Evolutionary conservation across 2,113 vertebrate species (phyloP).

Genomic region (Tragelaphus strepsiceros): DNA sequence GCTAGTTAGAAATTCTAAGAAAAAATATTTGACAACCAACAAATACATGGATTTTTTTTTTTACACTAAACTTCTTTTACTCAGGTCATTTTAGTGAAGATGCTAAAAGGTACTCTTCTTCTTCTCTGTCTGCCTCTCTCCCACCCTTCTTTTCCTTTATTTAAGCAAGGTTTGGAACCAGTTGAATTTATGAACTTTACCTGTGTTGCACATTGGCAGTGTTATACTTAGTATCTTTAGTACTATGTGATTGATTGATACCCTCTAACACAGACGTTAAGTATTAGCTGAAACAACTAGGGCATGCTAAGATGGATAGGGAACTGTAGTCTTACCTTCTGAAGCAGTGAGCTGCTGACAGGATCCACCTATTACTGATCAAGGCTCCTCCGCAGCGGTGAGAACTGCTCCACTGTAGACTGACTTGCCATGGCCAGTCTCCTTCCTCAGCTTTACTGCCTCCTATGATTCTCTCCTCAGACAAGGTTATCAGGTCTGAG

Average conservation of each 20-base stretch:
- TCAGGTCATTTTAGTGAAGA: background rate
- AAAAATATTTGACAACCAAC: background rate
- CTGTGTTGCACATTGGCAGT: background rate
- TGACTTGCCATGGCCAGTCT: conserved; percentile 92
- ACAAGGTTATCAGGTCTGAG: conserved; percentile 62
- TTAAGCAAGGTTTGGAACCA: background rate
- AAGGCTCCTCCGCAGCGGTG: conserved; percentile 87
- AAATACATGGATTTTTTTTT: background rate
- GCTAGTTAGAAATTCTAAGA: background rate
- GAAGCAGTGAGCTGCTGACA: conserved; percentile 90
- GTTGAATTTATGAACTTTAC: background rate
- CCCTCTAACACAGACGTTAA: background rate
- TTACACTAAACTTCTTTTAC: background rate
- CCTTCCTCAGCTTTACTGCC: conserved; percentile 77
- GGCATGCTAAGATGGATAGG: background rate
- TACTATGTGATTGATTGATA: background rate
- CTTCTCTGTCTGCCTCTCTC: background rate
- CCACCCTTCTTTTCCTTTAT: background rate
- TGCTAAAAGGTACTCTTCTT: background rate
- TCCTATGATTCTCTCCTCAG: conserved; percentile 74
- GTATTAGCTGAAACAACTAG: background rate
- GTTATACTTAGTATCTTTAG: background rate
- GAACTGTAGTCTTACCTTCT: conserved; percentile 35
- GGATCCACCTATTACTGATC: conserved; percentile 84
- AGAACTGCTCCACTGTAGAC: conserved; percentile 78